A percentile compares a stretch with the other conserved stretches of the same genome.
Conservation (phyloP, 2,797 vertebrate species). For the Meriones psammophilus region DNA sequence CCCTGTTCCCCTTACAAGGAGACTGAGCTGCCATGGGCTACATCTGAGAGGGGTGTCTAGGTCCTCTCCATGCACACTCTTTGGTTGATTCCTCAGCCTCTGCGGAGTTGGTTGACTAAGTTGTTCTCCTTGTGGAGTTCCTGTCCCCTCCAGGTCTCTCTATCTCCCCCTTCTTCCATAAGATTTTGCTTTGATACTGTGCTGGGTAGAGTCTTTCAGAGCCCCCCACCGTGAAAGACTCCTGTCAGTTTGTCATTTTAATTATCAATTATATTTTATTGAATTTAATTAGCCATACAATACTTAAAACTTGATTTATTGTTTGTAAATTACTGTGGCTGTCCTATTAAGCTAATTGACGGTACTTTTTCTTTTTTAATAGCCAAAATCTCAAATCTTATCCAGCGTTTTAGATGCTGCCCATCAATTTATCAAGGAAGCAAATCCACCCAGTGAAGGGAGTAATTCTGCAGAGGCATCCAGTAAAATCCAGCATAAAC, state of each 20-base stretch:
- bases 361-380: constrained; percentile 67
- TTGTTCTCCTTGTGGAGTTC: too few relatives aligned
- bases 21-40: too few relatives aligned
- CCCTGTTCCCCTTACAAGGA: too few relatives aligned
- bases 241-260: constrained; percentile 17
- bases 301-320: not conserved
- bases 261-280: constrained; percentile 37
- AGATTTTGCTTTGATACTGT: too few relatives aligned
- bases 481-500: constrained; percentile 10
- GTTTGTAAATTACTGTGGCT: not conserved
- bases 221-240: too few relatives aligned
- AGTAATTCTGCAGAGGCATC: constrained; percentile 59
- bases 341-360: not conserved
- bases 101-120: too few relatives aligned
- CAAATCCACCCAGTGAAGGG: constrained; percentile 72
- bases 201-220: too few relatives aligned
- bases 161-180: too few relatives aligned
- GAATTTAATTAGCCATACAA: not conserved
- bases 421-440: constrained; percentile 87
- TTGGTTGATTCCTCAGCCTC: too few relatives aligned
- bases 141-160: too few relatives aligned
- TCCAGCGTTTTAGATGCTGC: constrained; percentile 88
- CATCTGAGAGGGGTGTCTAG: too few relatives aligned
- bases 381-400: constrained; percentile 82
- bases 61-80: too few relatives aligned